Base-by-base conservation (phyloP, 2,888 invertebrate species). In the Allolobophora icterica region DNA sequence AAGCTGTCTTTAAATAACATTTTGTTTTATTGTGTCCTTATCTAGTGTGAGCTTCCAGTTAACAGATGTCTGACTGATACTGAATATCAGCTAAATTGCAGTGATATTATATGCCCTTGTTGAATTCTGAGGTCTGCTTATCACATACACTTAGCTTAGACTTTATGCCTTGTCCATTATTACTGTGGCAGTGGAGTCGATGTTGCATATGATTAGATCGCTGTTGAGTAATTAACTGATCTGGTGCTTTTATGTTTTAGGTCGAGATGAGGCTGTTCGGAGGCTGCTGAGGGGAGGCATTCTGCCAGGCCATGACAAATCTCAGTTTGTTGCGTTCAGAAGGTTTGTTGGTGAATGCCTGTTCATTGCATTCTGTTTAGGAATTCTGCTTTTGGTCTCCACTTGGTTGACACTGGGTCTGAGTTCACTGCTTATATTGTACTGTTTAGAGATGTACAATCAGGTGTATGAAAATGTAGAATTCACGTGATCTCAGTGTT, bases 321-420 rank as follows among this genome's bases (percentile, higher is more conserved):
- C 94, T 58, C 94, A 94, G 93, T 94, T 94, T 92, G 93, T 94
- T 40, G 92, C 92, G 13, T 92, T 92, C 89, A 90, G 92, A 58
- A 92, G 92, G 92, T 92, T 35, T 52, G 91, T 91, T 58, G 17
- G 19, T 11, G 17, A n/a, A n/a, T 71, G n/a, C 30, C 30, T 71
- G 1, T 71, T 71, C 71, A n/a, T n/a, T 71, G 71, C 30, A n/a
- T 71, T 8, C 71, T 30, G 71, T 71, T 71, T 71, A n/a, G 71
- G 17, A 13, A 15, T 71, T 71, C 71, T n/a, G n/a, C 30, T 5
- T 71, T 71, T 71, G 8, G 8, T n/a, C 71, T 71, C 0, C 71
- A n/a, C n/a, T 17, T n/a, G 71, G 71, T 8, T 8, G 71, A 71
- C n/a, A n/a, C 30, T 6, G n/a, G 30, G 30, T 71, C n/a, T 71